These are phyloP conservation scores for Nineta flava DNA, from an alignment of 2,888 invertebrate species.

Conservation along the genomic window DNA sequence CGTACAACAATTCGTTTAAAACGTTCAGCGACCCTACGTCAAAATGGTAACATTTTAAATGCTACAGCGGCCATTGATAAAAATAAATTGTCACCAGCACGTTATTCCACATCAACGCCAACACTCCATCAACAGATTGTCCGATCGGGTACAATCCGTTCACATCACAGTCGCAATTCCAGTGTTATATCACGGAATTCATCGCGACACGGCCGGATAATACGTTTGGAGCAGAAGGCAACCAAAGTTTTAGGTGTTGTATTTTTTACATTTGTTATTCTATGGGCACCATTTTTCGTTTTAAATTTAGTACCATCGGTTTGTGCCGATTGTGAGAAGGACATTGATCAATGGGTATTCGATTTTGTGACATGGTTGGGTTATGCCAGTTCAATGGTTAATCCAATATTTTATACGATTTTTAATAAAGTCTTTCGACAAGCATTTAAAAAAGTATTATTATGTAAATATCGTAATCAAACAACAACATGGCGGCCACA, in stretches of 20 bases:
- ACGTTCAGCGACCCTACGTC: constrained; percentile 43
- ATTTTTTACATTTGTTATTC: constrained; percentile 84
- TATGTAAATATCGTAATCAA: constrained; percentile 53
- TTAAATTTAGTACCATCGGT: constrained; percentile 73
- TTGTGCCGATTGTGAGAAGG: constrained; percentile 62
- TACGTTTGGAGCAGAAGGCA: constrained; percentile 86
- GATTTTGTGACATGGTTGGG: constrained; percentile 86
- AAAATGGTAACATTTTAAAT: constrained; percentile 25
- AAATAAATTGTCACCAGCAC: constrained; percentile 17
- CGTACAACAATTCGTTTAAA: constrained; percentile 31
- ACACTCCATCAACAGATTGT: background rate
- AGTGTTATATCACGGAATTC: constrained; percentile 69
- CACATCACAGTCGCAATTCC: constrained; percentile 63
- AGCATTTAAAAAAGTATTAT: constrained; percentile 73
- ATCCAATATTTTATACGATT: constrained; percentile 91
- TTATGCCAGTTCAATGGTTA: constrained; percentile 87
- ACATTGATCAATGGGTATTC: constrained; percentile 62
- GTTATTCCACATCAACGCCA: constrained; percentile 14
- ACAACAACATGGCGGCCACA: constrained; percentile 34
- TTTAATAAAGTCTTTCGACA: constrained; percentile 89
- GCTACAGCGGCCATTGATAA: constrained; percentile 22
- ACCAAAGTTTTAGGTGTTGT: constrained; percentile 90
- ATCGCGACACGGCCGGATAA: constrained; percentile 66
- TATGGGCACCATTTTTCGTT: constrained; percentile 94
- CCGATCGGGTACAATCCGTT: constrained; percentile 37